A percentile compares a stretch with the other conserved stretches of the same genome.
Conservation (phyloP, 2,113 vertebrate genomes). For the Platysternon megacephalum region DNA sequence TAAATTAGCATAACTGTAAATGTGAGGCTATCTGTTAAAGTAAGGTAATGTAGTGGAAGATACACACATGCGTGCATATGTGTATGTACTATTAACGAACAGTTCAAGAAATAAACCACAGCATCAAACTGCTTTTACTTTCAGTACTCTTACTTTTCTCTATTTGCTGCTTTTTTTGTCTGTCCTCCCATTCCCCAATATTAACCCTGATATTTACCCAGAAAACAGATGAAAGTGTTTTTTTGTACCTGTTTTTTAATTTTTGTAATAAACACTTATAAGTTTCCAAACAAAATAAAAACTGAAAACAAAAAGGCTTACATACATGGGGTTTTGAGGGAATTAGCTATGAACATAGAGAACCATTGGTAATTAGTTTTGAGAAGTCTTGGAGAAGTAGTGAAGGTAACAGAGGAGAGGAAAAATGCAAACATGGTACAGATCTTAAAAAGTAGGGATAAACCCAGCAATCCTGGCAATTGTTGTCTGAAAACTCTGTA, state of each 20-base stretch:
- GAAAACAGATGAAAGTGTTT: not conserved
- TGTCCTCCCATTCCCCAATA: not conserved
- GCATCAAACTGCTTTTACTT: not conserved
- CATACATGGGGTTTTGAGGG: conserved; percentile 34
- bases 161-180: not conserved
- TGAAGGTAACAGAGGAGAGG: not conserved
- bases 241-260: not conserved
- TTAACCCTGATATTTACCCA: not conserved
- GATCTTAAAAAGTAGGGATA: conserved; percentile 49
- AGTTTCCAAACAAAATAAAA: not conserved
- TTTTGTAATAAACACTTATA: not conserved
- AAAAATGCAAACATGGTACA: conserved; percentile 22
- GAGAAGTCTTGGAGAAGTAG: conserved; percentile 13
- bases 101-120: not conserved
- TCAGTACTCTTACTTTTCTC: not conserved
- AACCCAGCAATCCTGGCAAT: not conserved
- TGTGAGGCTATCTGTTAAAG: not conserved
- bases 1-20: not conserved
- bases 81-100: not conserved
- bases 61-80: not conserved
- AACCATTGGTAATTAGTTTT: conserved; percentile 68
- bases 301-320: not conserved
- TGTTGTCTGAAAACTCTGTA: conserved; percentile 43
- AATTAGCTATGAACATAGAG: conserved; percentile 56
- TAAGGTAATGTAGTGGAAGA: not conserved